These are phyloP conservation scores for Chaetoderma sp. DNA, from an alignment of 2,888 invertebrate species.

Conservation along the genomic window DNA sequence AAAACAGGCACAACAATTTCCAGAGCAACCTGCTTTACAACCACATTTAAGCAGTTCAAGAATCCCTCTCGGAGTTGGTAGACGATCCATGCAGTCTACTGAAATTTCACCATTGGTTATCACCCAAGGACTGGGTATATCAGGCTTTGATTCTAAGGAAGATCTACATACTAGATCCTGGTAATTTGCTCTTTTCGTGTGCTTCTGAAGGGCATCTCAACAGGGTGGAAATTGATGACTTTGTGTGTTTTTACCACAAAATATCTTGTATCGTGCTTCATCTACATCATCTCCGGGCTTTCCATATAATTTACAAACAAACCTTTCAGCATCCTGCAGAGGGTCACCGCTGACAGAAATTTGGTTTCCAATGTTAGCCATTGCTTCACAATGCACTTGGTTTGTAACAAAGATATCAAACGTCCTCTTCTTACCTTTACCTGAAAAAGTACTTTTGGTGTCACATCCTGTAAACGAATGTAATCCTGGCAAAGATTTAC, in stretches of 20 bases:
- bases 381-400: background rate
- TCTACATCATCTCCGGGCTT: background rate
- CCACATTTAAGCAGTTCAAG: no score
- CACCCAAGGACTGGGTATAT: no score
- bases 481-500: background rate
- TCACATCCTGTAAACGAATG: constrained; percentile 18
- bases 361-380: background rate
- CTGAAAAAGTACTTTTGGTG: constrained; percentile 2
- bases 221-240: background rate
- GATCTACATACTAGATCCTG: no score
- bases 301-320: constrained; percentile 5
- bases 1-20: no score
- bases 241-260: background rate
- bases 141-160: no score
- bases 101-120: no score
- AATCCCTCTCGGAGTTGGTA: no score
- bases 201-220: background rate
- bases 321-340: background rate
- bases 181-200: constrained; percentile 1
- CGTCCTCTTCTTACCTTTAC: constrained; percentile 9
- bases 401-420: background rate
- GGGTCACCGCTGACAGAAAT: background rate
- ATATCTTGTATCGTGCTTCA: background rate
- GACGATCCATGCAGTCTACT: no score
- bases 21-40: no score